Percentiles rank a stretch among this genome's conserved stretches.
phyloP scores from a whole-genome alignment of 2,113 vertebrate genomes.

The Chloropsis cyanopogon region DNA sequence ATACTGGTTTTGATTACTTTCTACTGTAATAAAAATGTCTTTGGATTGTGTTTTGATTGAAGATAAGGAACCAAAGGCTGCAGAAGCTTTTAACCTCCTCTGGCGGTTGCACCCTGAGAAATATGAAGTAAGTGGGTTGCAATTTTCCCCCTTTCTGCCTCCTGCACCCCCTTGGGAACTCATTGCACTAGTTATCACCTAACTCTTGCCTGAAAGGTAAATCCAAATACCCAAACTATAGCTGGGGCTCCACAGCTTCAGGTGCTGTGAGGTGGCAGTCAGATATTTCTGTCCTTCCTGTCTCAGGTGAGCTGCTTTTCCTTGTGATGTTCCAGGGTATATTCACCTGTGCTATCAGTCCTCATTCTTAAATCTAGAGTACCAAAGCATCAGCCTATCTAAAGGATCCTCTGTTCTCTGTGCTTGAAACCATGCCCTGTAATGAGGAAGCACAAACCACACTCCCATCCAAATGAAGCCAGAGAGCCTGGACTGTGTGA shows the following conservation, averaged over 20 bases:
- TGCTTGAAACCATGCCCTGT: not conserved
- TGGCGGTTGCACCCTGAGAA: accelerated
- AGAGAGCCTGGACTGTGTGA: not conserved
- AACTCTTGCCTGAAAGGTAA: not conserved
- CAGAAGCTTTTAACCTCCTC: not conserved
- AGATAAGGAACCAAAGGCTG: not conserved
- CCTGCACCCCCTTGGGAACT: not conserved
- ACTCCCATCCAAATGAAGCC: not conserved
- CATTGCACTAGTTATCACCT: not conserved
- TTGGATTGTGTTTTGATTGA: not conserved
- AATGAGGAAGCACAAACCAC: not conserved
- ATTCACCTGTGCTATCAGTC: not conserved
- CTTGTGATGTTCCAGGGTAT: not conserved
- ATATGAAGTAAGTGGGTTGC: not conserved
- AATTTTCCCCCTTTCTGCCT: not conserved
- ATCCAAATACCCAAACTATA: not conserved
- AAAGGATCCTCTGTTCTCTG: not conserved
- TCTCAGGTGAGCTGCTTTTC: not conserved
- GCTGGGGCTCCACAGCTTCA: not conserved
- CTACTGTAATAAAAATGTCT: not conserved
- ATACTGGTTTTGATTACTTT: not conserved
- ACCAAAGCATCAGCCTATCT: not conserved
- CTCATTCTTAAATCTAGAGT: not conserved
- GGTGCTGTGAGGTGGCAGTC: accelerated
- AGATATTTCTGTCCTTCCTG: not conserved